Evolutionary conservation across 1,140 invertebrate genomes (phyloP), one percentile per base, ranked within the genome.

Genomic region (Yoshiicerus persimilis): DNA sequence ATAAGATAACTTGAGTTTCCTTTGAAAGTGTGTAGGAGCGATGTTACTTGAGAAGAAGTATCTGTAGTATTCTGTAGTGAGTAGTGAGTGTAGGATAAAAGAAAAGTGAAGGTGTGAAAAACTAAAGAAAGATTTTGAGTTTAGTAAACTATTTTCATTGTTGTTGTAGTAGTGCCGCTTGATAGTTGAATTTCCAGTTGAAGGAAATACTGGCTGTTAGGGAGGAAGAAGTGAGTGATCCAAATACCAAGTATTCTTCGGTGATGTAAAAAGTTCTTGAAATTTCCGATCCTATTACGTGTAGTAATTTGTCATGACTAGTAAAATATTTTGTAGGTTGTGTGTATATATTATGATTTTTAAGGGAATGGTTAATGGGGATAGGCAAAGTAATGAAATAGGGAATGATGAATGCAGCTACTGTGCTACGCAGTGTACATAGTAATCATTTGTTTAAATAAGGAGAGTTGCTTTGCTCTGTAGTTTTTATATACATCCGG

Each of bases 401-500:
- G 47, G n/a, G 16, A 16, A 56, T 56, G 47, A 56, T 56, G 47
- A 56, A 56, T 56, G 47, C 0, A 56, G 16, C 13, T 16, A n/a
- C 47, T 56, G 47, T 56, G 20, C 16, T n/a, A 0, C 2, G 11
- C 10, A 10, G 41, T 47, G 41, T 1, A 47, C 20, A 16, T 47
- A 70, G 23, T 11, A 70, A 70, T 16, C 10, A 70, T 30, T 70
- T 30, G 25, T 70, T 30, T 27, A 16, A 11, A 16, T 32, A 3
- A 11, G 25, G 4, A 10, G 41, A 47, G 41, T 47, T 47, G 32
- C 11, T 32, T 80, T n/a, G 32, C 66, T 70, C 66, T 36, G 70
- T 32, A 75, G 66, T 30, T 34, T 80, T 80, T 80, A 80, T 80
- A 80, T 34, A 80, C 75, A 80, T 80, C 75, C 75, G 30, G 75